Evolutionary conservation across 2,888 invertebrate genomes (phyloP).

Genomic region (Macrophya alboannulata): DNA sequence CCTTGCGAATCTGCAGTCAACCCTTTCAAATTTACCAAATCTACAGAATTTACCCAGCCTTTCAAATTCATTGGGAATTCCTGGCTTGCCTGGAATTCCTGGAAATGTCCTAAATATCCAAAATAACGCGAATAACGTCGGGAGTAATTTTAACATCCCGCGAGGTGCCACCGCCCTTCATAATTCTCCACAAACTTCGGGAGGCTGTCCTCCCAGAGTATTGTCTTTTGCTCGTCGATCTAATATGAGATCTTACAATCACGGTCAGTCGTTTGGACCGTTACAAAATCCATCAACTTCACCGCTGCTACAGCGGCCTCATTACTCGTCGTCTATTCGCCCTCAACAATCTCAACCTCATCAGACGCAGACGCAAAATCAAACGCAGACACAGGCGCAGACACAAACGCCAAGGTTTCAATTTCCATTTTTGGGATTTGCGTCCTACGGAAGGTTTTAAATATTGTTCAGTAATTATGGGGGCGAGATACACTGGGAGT

Average conservation of each 20-base stretch:
- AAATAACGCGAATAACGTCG: constrained; percentile 69
- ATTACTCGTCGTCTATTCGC: constrained; percentile 34
- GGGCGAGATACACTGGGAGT: neutral
- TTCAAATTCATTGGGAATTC: constrained; percentile 70
- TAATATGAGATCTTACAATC: constrained; percentile 70
- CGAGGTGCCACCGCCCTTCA: constrained; percentile 67
- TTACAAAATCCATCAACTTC: constrained; percentile 72
- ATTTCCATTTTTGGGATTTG: constrained; percentile 75
- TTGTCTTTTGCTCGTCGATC: constrained; percentile 69
- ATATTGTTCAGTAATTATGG: constrained; percentile 9
- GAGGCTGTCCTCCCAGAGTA: constrained; percentile 68
- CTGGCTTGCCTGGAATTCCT: constrained; percentile 71
- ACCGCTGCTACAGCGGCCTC: constrained; percentile 68
- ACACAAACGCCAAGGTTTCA: constrained; percentile 74
- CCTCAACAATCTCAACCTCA: constrained; percentile 28
- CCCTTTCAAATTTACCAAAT: constrained; percentile 44
- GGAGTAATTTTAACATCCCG: constrained; percentile 71
- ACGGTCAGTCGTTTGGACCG: constrained; percentile 71
- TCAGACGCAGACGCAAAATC: constrained; percentile 61
- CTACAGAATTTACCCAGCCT: constrained; percentile 60
- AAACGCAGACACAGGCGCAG: constrained; percentile 39
- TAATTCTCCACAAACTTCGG: constrained; percentile 68
- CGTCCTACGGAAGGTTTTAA: constrained; percentile 77
- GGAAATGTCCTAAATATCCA: constrained; percentile 71
- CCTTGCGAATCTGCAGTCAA: constrained; percentile 56